Percentiles rank a stretch among this genome's conserved stretches.
Evolutionary conservation across 2,113 vertebrate species (phyloP).

Genomic region (Mesembrinibis cayennensis): DNA sequence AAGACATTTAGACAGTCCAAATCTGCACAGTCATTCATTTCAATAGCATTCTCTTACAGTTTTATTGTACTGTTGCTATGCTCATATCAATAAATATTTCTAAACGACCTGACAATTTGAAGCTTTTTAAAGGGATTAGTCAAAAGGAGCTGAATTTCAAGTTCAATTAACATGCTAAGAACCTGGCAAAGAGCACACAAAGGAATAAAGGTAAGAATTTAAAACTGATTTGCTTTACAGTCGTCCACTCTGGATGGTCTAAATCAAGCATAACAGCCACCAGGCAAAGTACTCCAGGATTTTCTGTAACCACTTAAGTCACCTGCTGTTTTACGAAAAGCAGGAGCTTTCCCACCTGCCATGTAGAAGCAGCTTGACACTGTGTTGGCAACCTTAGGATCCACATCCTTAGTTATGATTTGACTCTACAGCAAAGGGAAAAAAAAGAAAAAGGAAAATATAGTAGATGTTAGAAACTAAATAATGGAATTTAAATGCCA

Average conservation of each 20-base stretch:
- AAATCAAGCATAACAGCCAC: slow-evolving; percentile 73
- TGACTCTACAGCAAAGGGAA: slow-evolving; percentile 80
- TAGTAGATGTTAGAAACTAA: slow-evolving; percentile 80
- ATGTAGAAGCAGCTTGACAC: slow-evolving; percentile 81
- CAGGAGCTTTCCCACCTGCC: slow-evolving; percentile 72
- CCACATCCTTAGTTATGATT: slow-evolving; percentile 83
- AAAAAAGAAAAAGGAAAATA: slow-evolving; percentile 85
- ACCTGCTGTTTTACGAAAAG: slow-evolving; percentile 83
- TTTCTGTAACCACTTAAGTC: slow-evolving; percentile 69
- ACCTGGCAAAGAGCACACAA: slow-evolving; percentile 32
- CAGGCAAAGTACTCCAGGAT: slow-evolving; percentile 66
- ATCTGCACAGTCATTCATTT: slow-evolving; percentile 22
- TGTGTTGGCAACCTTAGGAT: slow-evolving; percentile 77
- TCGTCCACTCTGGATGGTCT: slow-evolving; percentile 65
- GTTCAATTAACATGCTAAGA: slow-evolving; percentile 26
- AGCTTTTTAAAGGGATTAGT: slow-evolving; percentile 3
- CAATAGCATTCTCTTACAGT: neutral
- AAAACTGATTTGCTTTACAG: slow-evolving; percentile 57
- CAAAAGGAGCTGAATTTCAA: slow-evolving; percentile 28
- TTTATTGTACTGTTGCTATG: slow-evolving; percentile 15
- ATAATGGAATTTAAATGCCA: slow-evolving; percentile 84
- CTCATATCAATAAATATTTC: slow-evolving; percentile 50
- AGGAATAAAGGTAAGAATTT: slow-evolving; percentile 44
- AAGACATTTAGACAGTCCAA: neutral
- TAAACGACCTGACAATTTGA: neutral